Conservation (phyloP, 2,113 vertebrate genomes). For the Pygoscelis adeliae region DNA sequence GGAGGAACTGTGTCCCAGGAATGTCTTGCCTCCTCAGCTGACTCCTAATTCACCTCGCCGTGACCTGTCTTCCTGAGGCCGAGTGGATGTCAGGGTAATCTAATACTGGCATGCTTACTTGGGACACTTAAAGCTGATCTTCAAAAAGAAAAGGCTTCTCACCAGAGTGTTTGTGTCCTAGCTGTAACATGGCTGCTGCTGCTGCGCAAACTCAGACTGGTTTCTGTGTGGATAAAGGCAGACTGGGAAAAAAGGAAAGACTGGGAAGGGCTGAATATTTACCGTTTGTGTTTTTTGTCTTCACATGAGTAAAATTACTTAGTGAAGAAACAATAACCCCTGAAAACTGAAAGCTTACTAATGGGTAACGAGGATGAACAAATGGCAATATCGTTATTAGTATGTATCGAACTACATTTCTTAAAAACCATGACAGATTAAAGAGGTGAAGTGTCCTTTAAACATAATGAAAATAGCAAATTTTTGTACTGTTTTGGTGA, state of each 20-base stretch:
- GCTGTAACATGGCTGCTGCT: background rate
- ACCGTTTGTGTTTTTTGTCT: background rate
- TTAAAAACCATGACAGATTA: background rate
- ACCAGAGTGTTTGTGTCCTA: background rate
- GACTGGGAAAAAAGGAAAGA: background rate
- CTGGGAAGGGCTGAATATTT: background rate
- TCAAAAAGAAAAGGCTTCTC: background rate
- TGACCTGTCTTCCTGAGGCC: background rate
- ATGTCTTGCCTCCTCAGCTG: background rate
- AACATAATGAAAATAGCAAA: background rate
- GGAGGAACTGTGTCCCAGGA: background rate
- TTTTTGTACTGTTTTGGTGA: background rate
- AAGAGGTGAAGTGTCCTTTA: background rate
- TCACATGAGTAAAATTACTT: background rate
- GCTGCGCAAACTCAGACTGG: background rate
- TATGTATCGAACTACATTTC: background rate
- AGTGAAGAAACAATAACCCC: background rate
- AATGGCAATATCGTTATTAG: background rate
- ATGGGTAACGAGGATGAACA: background rate
- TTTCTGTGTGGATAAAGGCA: background rate
- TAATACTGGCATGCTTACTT: background rate
- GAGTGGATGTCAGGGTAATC: background rate
- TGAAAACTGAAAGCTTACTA: background rate
- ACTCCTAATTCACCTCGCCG: background rate
- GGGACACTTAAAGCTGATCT: background rate